Evolutionary conservation across 1,140 invertebrate species (phyloP).

Genomic region (Papilio machaon): DNA sequence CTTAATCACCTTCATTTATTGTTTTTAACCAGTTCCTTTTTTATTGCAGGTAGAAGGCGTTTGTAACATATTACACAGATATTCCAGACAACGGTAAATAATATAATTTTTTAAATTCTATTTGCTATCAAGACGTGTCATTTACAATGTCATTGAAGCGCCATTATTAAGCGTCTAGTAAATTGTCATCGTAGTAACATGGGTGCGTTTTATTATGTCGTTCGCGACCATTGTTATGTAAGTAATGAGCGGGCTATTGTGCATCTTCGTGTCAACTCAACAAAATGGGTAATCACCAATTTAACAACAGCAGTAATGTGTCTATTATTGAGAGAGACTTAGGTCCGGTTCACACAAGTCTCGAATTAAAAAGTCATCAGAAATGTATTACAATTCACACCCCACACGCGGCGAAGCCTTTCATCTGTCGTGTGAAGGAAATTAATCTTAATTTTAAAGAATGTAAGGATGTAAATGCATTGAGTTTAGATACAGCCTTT

Average conservation of each 20-base stretch:
- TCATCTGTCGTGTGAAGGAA: slow-evolving; percentile 33
- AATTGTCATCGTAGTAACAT: slow-evolving; percentile 32
- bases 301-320: slow-evolving; percentile 62
- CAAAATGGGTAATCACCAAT: slow-evolving; percentile 44
- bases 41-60: not conserved
- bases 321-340: slow-evolving; percentile 73
- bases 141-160: not conserved
- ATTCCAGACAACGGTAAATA: not conserved
- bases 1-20: not conserved
- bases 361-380: slow-evolving; percentile 78
- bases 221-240: slow-evolving; percentile 30
- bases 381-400: slow-evolving; percentile 75
- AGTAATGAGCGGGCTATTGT: slow-evolving; percentile 30
- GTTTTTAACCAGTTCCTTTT: not conserved
- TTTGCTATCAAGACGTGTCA: not conserved
- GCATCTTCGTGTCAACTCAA: slow-evolving; percentile 37
- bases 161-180: slow-evolving; percentile 33
- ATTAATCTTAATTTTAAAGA: slow-evolving; percentile 41
- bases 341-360: slow-evolving; percentile 63
- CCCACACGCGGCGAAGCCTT: slow-evolving; percentile 56
- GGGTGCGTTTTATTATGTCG: slow-evolving; percentile 36
- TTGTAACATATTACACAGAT: not conserved
- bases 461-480: slow-evolving; percentile 36
- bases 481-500: slow-evolving; percentile 28
- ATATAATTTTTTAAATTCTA: not conserved